Evolutionary conservation across 2,113 vertebrate species (phyloP).

Genomic region (Thryonomys swinderianus): DNA sequence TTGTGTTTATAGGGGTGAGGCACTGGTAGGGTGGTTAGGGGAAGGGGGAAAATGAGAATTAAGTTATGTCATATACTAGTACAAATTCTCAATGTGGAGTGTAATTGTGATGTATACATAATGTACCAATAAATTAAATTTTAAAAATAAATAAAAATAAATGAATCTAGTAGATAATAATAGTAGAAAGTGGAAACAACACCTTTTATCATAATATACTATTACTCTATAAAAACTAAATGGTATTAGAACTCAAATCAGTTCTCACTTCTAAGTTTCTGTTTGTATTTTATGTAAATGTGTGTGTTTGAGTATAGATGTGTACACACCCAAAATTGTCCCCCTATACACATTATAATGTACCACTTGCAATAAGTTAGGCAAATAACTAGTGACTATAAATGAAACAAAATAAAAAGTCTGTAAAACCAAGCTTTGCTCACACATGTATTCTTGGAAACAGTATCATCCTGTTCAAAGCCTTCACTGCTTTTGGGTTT

Average conservation of each 20-base stretch:
- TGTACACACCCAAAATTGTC: neutral
- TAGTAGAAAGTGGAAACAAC: constrained; percentile 12
- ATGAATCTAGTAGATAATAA: neutral
- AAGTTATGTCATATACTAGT: too few relatives aligned
- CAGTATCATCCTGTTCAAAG: neutral
- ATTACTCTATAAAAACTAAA: constrained; percentile 36
- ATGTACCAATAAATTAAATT: too few relatives aligned
- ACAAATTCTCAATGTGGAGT: too few relatives aligned
- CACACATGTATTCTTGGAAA: neutral
- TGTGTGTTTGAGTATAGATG: neutral
- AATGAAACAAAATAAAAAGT: neutral
- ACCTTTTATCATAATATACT: neutral
- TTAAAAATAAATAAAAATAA: too few relatives aligned
- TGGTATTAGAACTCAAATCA: neutral
- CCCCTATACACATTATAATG: neutral
- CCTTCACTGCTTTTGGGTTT: constrained; percentile 13
- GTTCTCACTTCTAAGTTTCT: neutral
- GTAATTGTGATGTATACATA: too few relatives aligned
- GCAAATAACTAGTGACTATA: neutral
- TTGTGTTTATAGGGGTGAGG: too few relatives aligned
- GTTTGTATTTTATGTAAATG: neutral
- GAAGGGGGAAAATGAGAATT: too few relatives aligned
- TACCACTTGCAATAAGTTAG: neutral
- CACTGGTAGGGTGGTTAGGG: too few relatives aligned
- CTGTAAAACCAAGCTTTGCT: neutral